These are phyloP conservation scores for Tribolium madens DNA, from an alignment of 1,140 invertebrate species.

Conservation along the genomic window DNA sequence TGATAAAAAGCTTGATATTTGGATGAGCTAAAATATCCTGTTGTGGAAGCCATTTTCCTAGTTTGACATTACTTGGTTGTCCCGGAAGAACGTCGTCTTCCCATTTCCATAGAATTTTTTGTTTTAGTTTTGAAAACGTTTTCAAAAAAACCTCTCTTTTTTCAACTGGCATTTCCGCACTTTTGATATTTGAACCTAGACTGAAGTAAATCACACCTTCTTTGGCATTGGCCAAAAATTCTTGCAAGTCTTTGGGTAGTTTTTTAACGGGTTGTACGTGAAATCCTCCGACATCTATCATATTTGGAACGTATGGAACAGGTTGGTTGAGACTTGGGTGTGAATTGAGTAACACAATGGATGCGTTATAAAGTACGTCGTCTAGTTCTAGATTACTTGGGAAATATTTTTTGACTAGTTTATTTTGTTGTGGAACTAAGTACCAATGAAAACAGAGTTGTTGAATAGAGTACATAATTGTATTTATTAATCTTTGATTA, in stretches of 20 bases:
- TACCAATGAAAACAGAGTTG: constrained; percentile 46
- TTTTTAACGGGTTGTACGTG: constrained; percentile 64
- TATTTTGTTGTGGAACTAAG: background rate
- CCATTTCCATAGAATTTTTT: constrained; percentile 70
- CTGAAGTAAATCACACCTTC: constrained; percentile 72
- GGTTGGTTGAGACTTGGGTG: constrained; percentile 69
- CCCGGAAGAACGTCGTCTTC: constrained; percentile 68
- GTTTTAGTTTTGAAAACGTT: constrained; percentile 59
- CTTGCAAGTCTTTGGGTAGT: constrained; percentile 66
- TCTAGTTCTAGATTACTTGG: constrained; percentile 55
- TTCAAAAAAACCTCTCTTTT: constrained; percentile 58
- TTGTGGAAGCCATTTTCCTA: constrained; percentile 34
- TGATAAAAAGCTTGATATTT: constrained; percentile 68
- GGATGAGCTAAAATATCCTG: constrained; percentile 64
- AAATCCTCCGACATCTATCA: constrained; percentile 69
- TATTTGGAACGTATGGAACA: constrained; percentile 69
- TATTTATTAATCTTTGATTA: constrained; percentile 4
- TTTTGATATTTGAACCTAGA: constrained; percentile 70
- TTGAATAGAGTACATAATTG: background rate
- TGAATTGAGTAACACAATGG: constrained; percentile 70
- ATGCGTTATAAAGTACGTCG: constrained; percentile 68
- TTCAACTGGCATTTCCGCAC: constrained; percentile 64
- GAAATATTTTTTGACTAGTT: background rate
- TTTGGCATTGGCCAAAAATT: constrained; percentile 66
- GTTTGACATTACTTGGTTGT: constrained; percentile 30